Evolutionary conservation across 2,113 vertebrate genomes (phyloP), one percentile per base, ranked within the genome.

Genomic region (Lates calcarifer): DNA sequence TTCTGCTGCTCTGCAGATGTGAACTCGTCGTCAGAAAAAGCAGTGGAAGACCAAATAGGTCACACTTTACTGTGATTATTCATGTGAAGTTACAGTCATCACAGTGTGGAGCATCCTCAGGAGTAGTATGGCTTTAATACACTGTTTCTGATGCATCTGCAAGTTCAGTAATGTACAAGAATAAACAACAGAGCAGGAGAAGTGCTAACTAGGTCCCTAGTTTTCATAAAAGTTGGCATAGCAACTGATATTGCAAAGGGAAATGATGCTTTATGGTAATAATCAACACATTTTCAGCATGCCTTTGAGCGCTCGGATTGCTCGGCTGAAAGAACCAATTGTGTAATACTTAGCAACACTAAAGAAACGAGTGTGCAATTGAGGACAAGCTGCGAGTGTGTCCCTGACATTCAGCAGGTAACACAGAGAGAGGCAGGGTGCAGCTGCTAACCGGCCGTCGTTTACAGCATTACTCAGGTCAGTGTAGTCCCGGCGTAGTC

Each of bases 171-270:
- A 58, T 37, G 64, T 26, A 81, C 45, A 45, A 72, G 80, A 85
- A 79, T 61, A 82, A 79, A 83, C 81, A 86, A 72, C 49, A 63
- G 58, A 51, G 61, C 47, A 64, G 74, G 71, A 70, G 41, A 53
- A 67, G 41, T 1, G 57, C 63, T 88, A 90, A 90, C 83, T 65
- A 80, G 82, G 81, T 71, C 87, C 78, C 56, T 31, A 4, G 18
- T 45, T 81, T 70, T 87, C 79, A 80, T 63, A 26, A 58, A 79
- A 71, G 88, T 90, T 88, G 88, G 86, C 91, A 87, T 90, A 77
- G 88, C 87, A 89, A 90, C 92, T 47, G 14, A 22, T 49, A 51
- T 72, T 29, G 73, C 45, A 20, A 45, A 47, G 39, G 68, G 73
- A 79, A 73, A 73, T 76, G n/a, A 47, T 57, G 65, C 72, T 83